Conservation (phyloP, 1,140 invertebrate genomes). For the Anagrus nilaparvatae region DNA sequence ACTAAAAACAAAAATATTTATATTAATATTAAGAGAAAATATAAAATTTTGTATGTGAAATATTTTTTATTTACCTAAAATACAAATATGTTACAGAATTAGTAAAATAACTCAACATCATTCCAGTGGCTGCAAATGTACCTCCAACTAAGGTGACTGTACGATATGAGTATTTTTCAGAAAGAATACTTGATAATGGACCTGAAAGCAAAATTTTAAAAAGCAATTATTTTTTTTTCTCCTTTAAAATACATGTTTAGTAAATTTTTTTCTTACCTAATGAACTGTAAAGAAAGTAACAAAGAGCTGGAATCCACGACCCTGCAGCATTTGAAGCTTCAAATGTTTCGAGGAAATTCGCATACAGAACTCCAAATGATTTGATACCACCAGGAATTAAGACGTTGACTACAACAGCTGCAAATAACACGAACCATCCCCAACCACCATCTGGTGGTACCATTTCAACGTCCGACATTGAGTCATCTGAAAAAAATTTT, state of each 20-base stretch:
- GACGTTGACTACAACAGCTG: slow-evolving; percentile 70
- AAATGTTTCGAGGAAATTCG: slow-evolving; percentile 69
- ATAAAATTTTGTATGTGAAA: neutral
- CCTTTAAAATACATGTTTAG: neutral
- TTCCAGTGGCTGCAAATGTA: slow-evolving; percentile 69
- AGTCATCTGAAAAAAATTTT: slow-evolving; percentile 4
- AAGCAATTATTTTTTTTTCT: neutral
- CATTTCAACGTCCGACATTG: slow-evolving; percentile 34
- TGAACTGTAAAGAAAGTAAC: slow-evolving; percentile 78
- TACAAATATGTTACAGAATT: slow-evolving; percentile 65
- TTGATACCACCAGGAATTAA: slow-evolving; percentile 79
- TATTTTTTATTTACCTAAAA: slow-evolving; percentile 49
- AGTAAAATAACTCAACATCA: slow-evolving; percentile 77
- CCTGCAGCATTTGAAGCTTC: slow-evolving; percentile 58
- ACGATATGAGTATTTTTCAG: slow-evolving; percentile 83
- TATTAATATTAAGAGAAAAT: neutral
- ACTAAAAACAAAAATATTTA: slow-evolving; percentile 38
- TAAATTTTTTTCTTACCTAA: slow-evolving; percentile 49
- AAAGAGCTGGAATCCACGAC: slow-evolving; percentile 73
- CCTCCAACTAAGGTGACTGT: slow-evolving; percentile 80
- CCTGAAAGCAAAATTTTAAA: slow-evolving; percentile 46
- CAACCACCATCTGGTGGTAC: slow-evolving; percentile 61
- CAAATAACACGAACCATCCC: slow-evolving; percentile 75
- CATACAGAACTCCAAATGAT: slow-evolving; percentile 74
- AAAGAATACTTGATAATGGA: slow-evolving; percentile 80